Conservation (phyloP, 2,888 invertebrate species). For the Cinara cedri region DNA sequence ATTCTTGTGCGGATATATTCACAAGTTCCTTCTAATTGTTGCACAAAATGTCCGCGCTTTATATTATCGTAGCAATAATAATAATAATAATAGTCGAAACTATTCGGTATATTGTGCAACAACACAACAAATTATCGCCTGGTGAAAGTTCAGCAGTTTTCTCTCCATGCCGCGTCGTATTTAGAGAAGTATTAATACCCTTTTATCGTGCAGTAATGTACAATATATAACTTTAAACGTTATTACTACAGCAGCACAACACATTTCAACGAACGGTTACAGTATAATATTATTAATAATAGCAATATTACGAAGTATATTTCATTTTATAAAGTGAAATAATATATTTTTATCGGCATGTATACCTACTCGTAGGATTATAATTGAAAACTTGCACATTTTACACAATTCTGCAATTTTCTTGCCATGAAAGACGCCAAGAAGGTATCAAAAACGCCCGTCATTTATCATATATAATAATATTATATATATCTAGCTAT, state of each 20-base stretch:
- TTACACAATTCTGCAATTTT: too few species aligned
- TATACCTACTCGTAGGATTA: too few species aligned
- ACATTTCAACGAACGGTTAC: background rate
- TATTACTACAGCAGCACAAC: background rate
- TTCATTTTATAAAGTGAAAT: too few species aligned
- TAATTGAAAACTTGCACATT: too few species aligned
- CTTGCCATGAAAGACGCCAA: too few species aligned
- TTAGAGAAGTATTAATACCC: background rate
- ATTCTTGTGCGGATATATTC: background rate
- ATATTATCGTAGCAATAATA: too few species aligned
- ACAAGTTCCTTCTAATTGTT: background rate
- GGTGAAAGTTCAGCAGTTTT: conserved; percentile 17
- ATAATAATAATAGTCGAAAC: background rate
- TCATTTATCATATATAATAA: too few species aligned
- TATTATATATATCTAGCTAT: too few species aligned
- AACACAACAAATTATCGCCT: conserved; percentile 2
- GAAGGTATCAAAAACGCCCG: too few species aligned
- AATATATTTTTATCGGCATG: too few species aligned
- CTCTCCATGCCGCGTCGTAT: background rate
- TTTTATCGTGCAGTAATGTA: background rate
- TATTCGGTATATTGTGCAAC: background rate
- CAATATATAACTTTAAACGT: background rate
- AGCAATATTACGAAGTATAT: too few species aligned
- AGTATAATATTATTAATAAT: background rate
- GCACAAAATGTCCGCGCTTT: background rate